These are phyloP conservation scores for Miltochrista miniata DNA, from an alignment of 2,888 invertebrate genomes.

Conservation along the genomic window DNA sequence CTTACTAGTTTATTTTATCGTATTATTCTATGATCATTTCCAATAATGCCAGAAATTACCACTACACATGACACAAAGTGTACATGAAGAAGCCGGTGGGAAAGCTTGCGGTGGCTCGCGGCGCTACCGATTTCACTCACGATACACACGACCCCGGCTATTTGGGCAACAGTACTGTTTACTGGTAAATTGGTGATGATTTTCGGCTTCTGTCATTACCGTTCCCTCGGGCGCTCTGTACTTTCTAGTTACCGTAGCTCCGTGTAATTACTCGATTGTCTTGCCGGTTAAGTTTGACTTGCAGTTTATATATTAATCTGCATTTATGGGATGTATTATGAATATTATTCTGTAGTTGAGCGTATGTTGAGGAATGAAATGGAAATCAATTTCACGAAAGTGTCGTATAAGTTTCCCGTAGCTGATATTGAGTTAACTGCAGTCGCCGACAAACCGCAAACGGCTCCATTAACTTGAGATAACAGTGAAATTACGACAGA, in stretches of 20 bases:
- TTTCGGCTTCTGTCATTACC: slow-evolving; percentile 78
- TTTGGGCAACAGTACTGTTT: slow-evolving; percentile 70
- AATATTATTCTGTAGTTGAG: not conserved
- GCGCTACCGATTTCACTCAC: slow-evolving; percentile 79
- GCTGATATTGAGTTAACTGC: slow-evolving; percentile 3
- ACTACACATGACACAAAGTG: slow-evolving; percentile 21
- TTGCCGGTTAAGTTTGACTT: slow-evolving; percentile 4
- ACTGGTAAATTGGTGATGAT: slow-evolving; percentile 73
- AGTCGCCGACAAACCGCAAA: slow-evolving; percentile 5
- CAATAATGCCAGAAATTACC: slow-evolving; percentile 18
- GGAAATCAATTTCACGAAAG: slow-evolving; percentile 5
- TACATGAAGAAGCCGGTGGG: slow-evolving; percentile 57
- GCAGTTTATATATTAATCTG: too few species aligned
- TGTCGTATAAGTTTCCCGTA: slow-evolving; percentile 3
- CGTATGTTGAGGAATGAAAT: not conserved
- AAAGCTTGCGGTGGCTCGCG: slow-evolving; percentile 73
- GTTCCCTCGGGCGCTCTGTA: slow-evolving; percentile 48
- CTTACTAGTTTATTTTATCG: too few species aligned
- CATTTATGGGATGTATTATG: not conserved
- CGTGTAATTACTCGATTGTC: slow-evolving; percentile 34
- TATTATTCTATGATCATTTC: not conserved
- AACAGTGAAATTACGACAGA: slow-evolving; percentile 17
- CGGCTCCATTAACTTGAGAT: slow-evolving; percentile 11
- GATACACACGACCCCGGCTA: slow-evolving; percentile 65
- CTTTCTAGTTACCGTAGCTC: slow-evolving; percentile 62